These are phyloP conservation scores for Tachystola acroxantha DNA, from an alignment of 2,888 invertebrate genomes.

Conservation along the genomic window DNA sequence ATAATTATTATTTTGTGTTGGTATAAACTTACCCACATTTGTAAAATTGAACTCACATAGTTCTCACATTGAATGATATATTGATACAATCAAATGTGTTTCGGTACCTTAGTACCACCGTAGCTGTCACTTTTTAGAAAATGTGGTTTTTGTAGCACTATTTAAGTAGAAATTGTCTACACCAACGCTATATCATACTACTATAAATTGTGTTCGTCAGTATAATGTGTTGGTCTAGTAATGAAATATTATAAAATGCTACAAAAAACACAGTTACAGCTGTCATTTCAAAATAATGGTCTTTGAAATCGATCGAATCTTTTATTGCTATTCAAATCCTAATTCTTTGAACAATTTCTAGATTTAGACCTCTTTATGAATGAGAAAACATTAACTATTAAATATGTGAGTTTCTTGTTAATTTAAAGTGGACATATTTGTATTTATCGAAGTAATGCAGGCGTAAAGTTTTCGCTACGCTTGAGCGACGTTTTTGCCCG, in stretches of 20 bases:
- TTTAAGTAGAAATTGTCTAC: background rate
- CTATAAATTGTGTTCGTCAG: too few species aligned
- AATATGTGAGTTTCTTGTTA: background rate
- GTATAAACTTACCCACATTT: too few species aligned
- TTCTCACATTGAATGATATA: too few species aligned
- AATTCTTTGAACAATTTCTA: background rate
- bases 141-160: constrained; percentile 2
- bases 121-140: background rate
- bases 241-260: background rate
- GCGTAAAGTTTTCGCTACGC: constrained; percentile 38
- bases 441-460: constrained; percentile 11
- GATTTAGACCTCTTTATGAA: background rate
- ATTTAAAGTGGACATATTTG: background rate
- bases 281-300: constrained; percentile 6
- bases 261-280: constrained; percentile 4
- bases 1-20: too few species aligned
- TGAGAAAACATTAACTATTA: background rate
- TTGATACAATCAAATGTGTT: too few species aligned
- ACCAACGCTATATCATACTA: background rate
- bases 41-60: too few species aligned
- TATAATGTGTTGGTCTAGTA: too few species aligned
- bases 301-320: constrained; percentile 9
- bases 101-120: background rate
- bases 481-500: constrained; percentile 44
- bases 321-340: background rate